Evolutionary conservation across 2,113 vertebrate genomes (phyloP).

Genomic region (Tetrao urogallus): DNA sequence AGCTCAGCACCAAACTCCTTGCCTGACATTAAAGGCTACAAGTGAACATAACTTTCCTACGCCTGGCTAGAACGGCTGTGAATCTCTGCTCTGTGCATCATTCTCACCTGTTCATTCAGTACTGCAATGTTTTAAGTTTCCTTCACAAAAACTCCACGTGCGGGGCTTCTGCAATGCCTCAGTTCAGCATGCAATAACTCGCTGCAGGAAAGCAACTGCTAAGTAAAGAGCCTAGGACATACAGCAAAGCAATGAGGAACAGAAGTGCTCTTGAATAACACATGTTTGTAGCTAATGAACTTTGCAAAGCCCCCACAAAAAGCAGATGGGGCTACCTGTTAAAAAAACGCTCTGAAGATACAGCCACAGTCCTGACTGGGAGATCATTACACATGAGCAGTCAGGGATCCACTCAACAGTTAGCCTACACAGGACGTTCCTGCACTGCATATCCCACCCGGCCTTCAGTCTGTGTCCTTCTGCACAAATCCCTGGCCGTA

Average conservation of each 20-base stretch:
- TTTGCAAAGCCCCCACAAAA: neutral
- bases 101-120: neutral
- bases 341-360: neutral
- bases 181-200: neutral
- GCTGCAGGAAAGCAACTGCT: neutral
- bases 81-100: neutral
- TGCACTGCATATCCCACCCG: neutral
- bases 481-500: neutral
- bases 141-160: neutral
- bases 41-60: neutral
- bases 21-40: neutral
- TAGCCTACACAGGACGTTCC: neutral
- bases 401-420: neutral
- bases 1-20: neutral
- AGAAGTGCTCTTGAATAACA: neutral
- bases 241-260: neutral
- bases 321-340: fast-evolving
- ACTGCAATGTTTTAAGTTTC: neutral
- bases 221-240: neutral
- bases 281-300: fast-evolving
- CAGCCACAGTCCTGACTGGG: neutral
- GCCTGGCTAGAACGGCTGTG: neutral
- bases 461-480: neutral
- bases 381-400: neutral
- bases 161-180: neutral